A percentile compares a stretch with the other conserved stretches of the same genome.
These are phyloP conservation scores for Cylindroiulus punctatus DNA, from an alignment of 2,888 invertebrate species.

Conservation along the genomic window DNA sequence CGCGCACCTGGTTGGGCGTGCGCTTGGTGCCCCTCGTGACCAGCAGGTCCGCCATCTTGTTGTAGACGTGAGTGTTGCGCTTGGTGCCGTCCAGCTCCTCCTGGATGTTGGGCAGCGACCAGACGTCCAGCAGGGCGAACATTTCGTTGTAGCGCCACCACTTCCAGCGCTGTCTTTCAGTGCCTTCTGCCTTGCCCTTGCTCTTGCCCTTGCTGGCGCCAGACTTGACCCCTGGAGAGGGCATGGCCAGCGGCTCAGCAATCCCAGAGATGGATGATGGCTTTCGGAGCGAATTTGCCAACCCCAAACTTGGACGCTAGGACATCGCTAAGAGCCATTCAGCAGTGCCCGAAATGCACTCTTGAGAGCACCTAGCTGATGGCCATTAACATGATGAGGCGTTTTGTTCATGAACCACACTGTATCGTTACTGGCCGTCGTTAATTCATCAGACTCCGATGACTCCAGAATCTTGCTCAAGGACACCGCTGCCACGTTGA, in stretches of 20 bases:
- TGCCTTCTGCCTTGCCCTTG: background rate
- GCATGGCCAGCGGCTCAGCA: background rate
- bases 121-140: slow-evolving; percentile 51
- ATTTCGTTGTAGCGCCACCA: slow-evolving; percentile 54
- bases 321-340: too few species aligned
- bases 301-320: too few species aligned
- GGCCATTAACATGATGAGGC: too few species aligned
- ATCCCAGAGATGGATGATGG: too few species aligned
- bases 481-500: too few species aligned
- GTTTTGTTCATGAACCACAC: too few species aligned
- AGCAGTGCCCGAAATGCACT: too few species aligned
- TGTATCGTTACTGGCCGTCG: too few species aligned
- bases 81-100: slow-evolving; percentile 52
- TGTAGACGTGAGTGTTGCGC: slow-evolving; percentile 49
- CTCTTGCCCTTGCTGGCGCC: background rate
- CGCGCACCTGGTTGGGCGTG: slow-evolving; percentile 48
- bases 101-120: slow-evolving; percentile 37
- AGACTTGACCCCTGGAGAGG: background rate
- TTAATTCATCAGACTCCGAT: too few species aligned
- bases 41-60: slow-evolving; percentile 49
- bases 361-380: too few species aligned
- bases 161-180: slow-evolving; percentile 49
- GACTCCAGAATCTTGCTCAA: too few species aligned
- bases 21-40: slow-evolving; percentile 49
- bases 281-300: too few species aligned